Percentiles rank a stretch among this genome's conserved stretches.
phyloP scores from a whole-genome alignment of 2,797 vertebrate species.

The Lophotriccus pileatus region DNA sequence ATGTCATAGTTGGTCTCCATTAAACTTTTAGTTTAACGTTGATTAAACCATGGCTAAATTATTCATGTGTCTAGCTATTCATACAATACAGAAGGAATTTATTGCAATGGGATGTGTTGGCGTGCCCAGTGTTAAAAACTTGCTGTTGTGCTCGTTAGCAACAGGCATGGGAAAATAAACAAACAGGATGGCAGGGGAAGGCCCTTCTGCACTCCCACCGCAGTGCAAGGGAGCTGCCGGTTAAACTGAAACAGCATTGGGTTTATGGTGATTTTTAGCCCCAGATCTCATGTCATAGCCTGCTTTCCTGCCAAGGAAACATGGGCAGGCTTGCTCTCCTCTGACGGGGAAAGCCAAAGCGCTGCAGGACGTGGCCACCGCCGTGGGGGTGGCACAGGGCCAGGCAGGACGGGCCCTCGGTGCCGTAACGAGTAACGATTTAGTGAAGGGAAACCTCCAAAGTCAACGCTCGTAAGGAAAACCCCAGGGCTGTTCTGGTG shows the following conservation, averaged over 20 bases:
- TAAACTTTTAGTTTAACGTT: not conserved
- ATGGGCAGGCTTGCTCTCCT: not conserved
- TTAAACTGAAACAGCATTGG: not conserved
- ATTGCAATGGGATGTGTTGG: not conserved
- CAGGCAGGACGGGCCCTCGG: not conserved
- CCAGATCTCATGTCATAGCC: not conserved
- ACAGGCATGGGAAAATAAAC: not conserved
- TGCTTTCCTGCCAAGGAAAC: slow-evolving; percentile 16
- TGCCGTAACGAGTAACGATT: not conserved
- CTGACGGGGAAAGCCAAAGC: not conserved
- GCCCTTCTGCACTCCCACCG: not conserved
- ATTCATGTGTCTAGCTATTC: not conserved
- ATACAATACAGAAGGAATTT: not conserved
- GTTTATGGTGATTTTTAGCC: not conserved
- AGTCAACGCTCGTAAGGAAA: not conserved
- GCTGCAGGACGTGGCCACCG: not conserved
- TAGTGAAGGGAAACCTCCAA: not conserved
- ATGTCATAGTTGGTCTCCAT: slow-evolving; percentile 1
- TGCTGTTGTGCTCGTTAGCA: not conserved
- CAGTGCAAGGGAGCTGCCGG: not conserved
- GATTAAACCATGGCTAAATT: slow-evolving; percentile 12
- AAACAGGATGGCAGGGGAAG: not conserved
- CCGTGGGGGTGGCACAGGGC: not conserved
- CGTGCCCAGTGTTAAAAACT: not conserved
- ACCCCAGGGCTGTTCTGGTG: not conserved